phyloP scores from a whole-genome alignment of 2,888 invertebrate species.

The Yponomeuta plumbellus region DNA sequence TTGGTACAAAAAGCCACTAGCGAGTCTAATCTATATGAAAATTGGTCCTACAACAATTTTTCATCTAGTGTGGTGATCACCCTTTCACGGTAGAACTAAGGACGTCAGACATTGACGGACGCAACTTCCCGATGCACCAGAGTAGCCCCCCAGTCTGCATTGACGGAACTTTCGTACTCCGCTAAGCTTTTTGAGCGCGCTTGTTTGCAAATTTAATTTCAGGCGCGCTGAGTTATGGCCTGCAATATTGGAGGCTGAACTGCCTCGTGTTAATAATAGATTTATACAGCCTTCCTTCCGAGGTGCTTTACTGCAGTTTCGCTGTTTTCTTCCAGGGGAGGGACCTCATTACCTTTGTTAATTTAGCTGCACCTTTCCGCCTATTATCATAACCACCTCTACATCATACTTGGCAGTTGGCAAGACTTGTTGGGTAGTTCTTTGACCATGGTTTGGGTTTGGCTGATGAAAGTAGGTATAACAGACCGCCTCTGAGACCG shows the following conservation, averaged over 20 bases:
- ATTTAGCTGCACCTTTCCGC: not conserved
- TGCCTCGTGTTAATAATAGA: slow-evolving; percentile 20
- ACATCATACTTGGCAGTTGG: no score
- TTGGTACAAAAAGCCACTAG: no score
- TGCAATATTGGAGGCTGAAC: slow-evolving; percentile 29
- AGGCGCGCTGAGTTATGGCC: slow-evolving; percentile 32
- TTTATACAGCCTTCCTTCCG: slow-evolving; percentile 11
- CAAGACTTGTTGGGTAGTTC: no score
- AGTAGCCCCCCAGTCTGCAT: not conserved
- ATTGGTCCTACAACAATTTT: no score
- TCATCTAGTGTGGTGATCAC: not conserved
- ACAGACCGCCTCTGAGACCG: no score
- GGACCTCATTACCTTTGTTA: not conserved
- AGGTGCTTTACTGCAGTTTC: slow-evolving; percentile 6
- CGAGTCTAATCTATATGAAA: no score
- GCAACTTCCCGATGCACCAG: not conserved
- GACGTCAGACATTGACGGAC: not conserved
- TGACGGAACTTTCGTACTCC: slow-evolving; percentile 7
- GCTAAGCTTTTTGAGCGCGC: slow-evolving; percentile 30
- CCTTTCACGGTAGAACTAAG: not conserved
- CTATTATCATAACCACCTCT: no score
- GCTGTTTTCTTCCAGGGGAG: not conserved
- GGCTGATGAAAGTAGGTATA: no score
- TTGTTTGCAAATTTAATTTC: slow-evolving; percentile 38
- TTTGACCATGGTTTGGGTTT: no score